A percentile compares a stretch with the other conserved stretches of the same genome.
phyloP scores from a whole-genome alignment of 2,113 vertebrate genomes.

The Illadopsis cleaveri region DNA sequence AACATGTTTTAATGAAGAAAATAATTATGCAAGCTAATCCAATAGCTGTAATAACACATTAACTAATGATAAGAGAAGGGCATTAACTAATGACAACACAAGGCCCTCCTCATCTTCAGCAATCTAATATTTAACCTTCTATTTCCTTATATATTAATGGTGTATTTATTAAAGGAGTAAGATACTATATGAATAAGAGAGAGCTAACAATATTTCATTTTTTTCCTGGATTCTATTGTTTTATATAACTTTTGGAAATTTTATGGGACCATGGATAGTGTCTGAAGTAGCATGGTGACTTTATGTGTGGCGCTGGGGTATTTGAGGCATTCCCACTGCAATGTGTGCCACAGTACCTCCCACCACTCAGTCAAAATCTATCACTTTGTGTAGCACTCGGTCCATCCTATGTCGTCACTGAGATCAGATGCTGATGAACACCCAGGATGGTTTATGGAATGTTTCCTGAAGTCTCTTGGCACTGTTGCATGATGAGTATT shows the following conservation, averaged over 20 bases:
- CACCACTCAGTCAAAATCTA: not conserved
- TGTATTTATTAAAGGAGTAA: not conserved
- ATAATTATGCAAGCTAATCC: not conserved
- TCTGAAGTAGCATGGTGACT: not conserved
- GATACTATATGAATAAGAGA: not conserved
- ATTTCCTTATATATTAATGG: not conserved
- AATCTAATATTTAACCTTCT: not conserved
- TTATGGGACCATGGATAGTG: not conserved
- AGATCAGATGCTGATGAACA: not conserved
- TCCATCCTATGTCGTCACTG: not conserved
- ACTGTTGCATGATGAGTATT: not conserved
- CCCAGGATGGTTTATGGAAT: not conserved
- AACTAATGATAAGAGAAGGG: not conserved
- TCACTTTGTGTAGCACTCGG: not conserved
- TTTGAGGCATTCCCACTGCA: rapidly evolving
- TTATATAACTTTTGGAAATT: not conserved
- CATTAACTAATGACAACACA: not conserved
- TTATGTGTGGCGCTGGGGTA: not conserved
- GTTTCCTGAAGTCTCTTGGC: not conserved
- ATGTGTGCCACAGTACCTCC: not conserved
- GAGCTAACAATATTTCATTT: not conserved
- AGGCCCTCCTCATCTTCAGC: not conserved
- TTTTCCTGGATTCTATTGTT: not conserved
- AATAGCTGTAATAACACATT: not conserved
- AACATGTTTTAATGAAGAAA: not conserved